Evolutionary conservation across 2,888 invertebrate species (phyloP).

Genomic region (Clostera curtula): DNA sequence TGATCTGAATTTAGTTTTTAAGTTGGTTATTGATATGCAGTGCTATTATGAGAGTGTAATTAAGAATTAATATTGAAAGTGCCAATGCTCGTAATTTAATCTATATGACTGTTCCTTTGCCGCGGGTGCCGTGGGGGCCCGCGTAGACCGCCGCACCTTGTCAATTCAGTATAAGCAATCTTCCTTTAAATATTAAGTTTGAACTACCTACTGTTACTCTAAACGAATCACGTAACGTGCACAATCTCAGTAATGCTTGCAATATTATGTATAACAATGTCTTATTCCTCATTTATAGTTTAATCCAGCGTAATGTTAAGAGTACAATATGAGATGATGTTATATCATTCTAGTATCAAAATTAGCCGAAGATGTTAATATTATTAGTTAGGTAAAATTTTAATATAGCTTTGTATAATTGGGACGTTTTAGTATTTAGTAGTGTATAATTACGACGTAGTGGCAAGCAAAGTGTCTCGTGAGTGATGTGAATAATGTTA

Average conservation of each 20-base stretch:
- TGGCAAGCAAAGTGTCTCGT: conserved; percentile 63
- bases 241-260: conserved; percentile 76
- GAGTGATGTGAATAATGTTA: conserved; percentile 53
- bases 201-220: conserved; percentile 46
- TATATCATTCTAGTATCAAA: conserved; percentile 76
- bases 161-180: conserved; percentile 57
- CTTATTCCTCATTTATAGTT: conserved; percentile 66
- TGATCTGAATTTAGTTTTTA: conserved; percentile 77
- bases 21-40: conserved; percentile 75
- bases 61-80: conserved; percentile 75
- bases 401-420: conserved; percentile 75
- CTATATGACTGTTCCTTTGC: conserved; percentile 70
- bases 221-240: conserved; percentile 61
- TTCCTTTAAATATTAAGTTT: conserved; percentile 47
- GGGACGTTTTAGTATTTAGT: conserved; percentile 74
- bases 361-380: conserved; percentile 76
- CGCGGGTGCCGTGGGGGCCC: conserved; percentile 41
- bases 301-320: conserved; percentile 72
- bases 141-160: conserved; percentile 17
- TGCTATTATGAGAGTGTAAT: conserved; percentile 73
- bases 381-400: conserved; percentile 74
- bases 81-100: conserved; percentile 76
- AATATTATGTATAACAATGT: conserved; percentile 66
- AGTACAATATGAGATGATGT: conserved; percentile 75
- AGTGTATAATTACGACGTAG: conserved; percentile 62